Base-by-base conservation (phyloP, 2,888 invertebrate genomes). In the Conomelus anceps region DNA sequence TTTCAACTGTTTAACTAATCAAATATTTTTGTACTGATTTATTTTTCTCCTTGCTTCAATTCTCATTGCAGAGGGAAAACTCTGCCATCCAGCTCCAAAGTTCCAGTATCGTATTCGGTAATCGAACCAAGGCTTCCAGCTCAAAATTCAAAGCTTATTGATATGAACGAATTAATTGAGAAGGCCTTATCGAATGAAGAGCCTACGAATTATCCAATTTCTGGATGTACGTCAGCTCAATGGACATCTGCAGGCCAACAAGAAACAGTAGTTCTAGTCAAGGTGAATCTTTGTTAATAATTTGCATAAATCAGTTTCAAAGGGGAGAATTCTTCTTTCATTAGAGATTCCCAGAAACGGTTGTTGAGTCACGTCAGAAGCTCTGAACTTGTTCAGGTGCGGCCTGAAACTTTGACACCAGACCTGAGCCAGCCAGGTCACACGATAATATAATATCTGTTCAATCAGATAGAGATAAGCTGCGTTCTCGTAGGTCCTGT, bases 201-300 rank as follows among this genome's bases (percentile, higher is more conserved):
- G 90, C 91, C 92, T 88, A 87, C 85, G 0, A 92, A 92, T 23
- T 95, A 95, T 95, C 95, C 95, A 0, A 95, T 94, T 9, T 94
- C 95, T 13, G 94, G 94, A 89, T 93, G 93, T 88, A 92, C 93
- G 88, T 92, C 92, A 87, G 92, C 94, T 4, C 93, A 94, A 1
- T 95, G 95, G 94, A 92, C 94, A 89, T 92, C 94, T 0, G 94
- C 94, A 34, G 94, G 94, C 89, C 95, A 95, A 91, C 95, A 95
- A 0, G 94, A 95, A 91, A 95, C 95, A 6, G 94, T 95, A 91
- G 95, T 95, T 3, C 94, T 95, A 90, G 94, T 95, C 85, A 94
- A 95, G 93, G 94, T 95, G 90, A 90, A 89, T 84, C 13, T 11
- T 34, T 1, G n/a, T n/a, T n/a, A n/a, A n/a, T n/a, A n/a, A n/a